Conservation (phyloP, 2,797 vertebrate species). For the Tangara arthus region DNA sequence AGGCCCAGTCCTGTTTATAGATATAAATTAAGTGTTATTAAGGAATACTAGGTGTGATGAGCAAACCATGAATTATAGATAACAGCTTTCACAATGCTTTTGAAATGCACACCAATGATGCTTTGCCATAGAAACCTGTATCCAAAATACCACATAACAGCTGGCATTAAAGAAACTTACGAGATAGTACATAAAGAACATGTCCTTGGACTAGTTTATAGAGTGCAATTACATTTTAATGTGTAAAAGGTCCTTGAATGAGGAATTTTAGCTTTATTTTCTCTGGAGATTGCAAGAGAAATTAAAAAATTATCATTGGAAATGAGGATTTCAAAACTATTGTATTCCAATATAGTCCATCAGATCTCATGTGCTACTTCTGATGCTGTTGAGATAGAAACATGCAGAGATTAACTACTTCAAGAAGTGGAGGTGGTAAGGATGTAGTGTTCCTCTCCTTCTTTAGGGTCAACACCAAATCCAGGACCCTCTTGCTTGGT, state of each 20-base stretch:
- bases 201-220: not conserved
- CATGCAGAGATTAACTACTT: not conserved
- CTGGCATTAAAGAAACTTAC: not conserved
- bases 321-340: not conserved
- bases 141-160: not conserved
- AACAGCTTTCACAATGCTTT: not conserved
- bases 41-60: slow-evolving; percentile 3
- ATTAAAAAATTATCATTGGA: not conserved
- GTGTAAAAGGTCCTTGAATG: not conserved
- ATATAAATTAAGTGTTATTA: not conserved
- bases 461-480: not conserved
- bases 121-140: not conserved
- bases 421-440: not conserved
- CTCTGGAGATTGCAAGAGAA: not conserved
- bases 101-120: not conserved
- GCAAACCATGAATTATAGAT: not conserved
- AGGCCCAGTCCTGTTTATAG: not conserved
- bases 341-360: not conserved
- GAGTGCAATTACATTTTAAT: not conserved
- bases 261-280: not conserved
- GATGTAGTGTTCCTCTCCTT: not conserved
- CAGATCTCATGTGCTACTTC: not conserved
- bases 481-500: not conserved
- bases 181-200: not conserved
- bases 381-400: not conserved